Evolutionary conservation across 2,888 invertebrate species (phyloP).

Genomic region (Penaeus monodon): DNA sequence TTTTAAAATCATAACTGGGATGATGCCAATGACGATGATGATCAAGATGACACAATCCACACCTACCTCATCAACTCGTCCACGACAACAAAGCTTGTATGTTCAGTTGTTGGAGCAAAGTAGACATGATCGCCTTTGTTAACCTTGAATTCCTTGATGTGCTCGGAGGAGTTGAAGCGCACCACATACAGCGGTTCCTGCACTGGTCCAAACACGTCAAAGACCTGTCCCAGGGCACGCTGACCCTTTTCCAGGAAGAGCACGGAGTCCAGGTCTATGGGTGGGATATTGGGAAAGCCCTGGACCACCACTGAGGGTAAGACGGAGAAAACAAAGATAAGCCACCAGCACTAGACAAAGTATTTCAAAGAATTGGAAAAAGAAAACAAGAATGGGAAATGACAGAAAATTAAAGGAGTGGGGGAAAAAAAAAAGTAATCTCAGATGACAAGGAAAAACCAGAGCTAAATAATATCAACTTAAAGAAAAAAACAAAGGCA

Average conservation of each 20-base stretch:
- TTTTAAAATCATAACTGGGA: too few relatives aligned
- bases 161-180: slow-evolving; percentile 85
- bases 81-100: slow-evolving; percentile 73
- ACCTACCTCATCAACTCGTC: slow-evolving; percentile 67
- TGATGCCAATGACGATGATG: too few relatives aligned
- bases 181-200: slow-evolving; percentile 88
- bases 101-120: slow-evolving; percentile 83
- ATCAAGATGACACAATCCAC: too few relatives aligned
- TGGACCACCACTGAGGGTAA: slow-evolving; percentile 79
- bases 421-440: too few relatives aligned
- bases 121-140: slow-evolving; percentile 81
- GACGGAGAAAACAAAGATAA: too few relatives aligned
- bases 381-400: too few relatives aligned
- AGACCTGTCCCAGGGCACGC: slow-evolving; percentile 82
- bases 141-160: slow-evolving; percentile 80
- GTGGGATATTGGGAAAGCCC: slow-evolving; percentile 79
- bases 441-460: too few relatives aligned
- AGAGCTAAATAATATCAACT: too few relatives aligned
- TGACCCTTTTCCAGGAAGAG: slow-evolving; percentile 86
- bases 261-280: slow-evolving; percentile 88
- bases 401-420: too few relatives aligned
- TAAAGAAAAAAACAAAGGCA: not conserved
- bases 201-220: slow-evolving; percentile 93
- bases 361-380: too few relatives aligned
- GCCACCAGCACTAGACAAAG: too few relatives aligned